Evolutionary conservation across 2,888 invertebrate species (phyloP), one percentile per base, ranked within the genome.

Genomic region (Hypena proboscidalis): DNA sequence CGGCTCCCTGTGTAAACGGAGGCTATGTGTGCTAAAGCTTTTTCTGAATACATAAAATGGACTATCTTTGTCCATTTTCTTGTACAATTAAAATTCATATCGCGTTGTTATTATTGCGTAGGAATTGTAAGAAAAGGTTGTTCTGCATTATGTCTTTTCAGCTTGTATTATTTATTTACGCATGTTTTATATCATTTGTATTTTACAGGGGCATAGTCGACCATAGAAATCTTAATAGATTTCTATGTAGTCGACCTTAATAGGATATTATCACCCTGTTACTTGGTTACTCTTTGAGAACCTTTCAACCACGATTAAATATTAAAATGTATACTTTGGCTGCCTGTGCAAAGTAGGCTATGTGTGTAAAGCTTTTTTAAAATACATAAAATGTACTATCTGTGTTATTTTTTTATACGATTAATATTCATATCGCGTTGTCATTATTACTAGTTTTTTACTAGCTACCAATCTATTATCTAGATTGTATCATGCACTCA

Each of bases 261-360:
- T n/a, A n/a, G n/a, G n/a, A n/a, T n/a, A n/a, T n/a, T n/a, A n/a
- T n/a, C n/a, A n/a, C n/a, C n/a, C n/a, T n/a, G n/a, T n/a, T n/a
- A n/a, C n/a, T n/a, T n/a, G n/a, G n/a, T n/a, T n/a, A n/a, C n/a
- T n/a, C 75, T 85, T 84, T 83, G 87, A 90, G 89, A 89, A 90
- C 90, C 88, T 90, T 89, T 88, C 81, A 80, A 67, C 66, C 72
- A 62, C 74, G 84, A 89, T 90, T 85, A 89, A 89, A 90, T 90
- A 90, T 90, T 90, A 87, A 90, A 85, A 90, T 90, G 88, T 83
- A 76, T 81, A 75, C 72, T 65, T 69, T 53, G 68, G 71, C 55
- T 69, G 63, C 67, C 66, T 64, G 71, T 72, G 69, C 71, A 73
- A 80, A 78, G 73, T 62, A 70, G 66, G 61, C 54, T 74, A 72